Base-by-base conservation (phyloP, 2,113 vertebrate genomes). In the Centropristis striata region DNA sequence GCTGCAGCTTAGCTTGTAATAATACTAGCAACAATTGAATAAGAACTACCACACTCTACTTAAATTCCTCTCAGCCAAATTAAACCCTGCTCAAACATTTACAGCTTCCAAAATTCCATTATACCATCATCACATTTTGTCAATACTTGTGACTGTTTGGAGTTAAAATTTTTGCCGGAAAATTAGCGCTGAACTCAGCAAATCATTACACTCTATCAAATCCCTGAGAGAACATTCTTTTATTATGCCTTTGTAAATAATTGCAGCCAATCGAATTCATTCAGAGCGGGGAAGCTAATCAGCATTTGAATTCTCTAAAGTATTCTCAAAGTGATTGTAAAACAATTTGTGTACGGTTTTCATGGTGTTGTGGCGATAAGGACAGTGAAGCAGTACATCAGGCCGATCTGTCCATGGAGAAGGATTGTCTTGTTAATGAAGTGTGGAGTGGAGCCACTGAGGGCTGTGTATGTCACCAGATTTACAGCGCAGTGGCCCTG, bases 351-450 rank as follows among this genome's bases (percentile, higher is more conserved):
- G 70, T 46, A 54, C 67, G 27, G 49, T 89, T 77, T 86, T 81
- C 28, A 44, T 3, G 15, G 14, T 2, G 10, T 49, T 5, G 44
- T 39, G 46, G 44, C 67, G 55, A 25, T 71, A 57, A 53, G 68
- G 81, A 44, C 37, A 57, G 66, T 13, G 4, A 37, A 39, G 70
- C 16, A 37, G 65, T 73, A 75, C 64, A 88, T 74, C 81, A 82
- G 72, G 49, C 73, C 80, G 82, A 90, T 76, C 2, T 86, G 82
- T 78, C 86, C 66, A 42, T 32, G 9, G 92, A 92, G 90, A 75
- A 83, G 78, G 54, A 81, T 86, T 78, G 90, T 89, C 81, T 90
- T 57, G 73, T 78, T 93, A 93, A 94, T 94, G 92, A 93, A 92
- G 90, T 91, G 91, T 76, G 50, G 72, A 87, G 81, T 54, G 70